These are phyloP conservation scores for Tenthredo scrophulariae DNA, from an alignment of 2,888 invertebrate species.

Conservation along the genomic window DNA sequence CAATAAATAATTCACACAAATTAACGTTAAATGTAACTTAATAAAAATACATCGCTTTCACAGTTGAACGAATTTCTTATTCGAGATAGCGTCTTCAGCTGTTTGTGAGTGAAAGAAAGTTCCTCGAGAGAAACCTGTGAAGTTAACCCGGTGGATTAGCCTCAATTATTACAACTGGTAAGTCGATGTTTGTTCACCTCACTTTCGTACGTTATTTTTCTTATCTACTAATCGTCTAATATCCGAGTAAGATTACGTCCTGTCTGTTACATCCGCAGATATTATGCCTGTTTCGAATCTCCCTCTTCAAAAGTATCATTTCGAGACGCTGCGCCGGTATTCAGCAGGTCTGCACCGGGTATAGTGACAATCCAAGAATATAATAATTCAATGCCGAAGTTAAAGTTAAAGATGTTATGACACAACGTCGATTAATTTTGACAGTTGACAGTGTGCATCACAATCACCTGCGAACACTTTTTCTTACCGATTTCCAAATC, in stretches of 20 bases:
- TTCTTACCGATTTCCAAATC: not conserved
- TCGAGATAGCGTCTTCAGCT: slow-evolving; percentile 53
- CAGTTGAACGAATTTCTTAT: slow-evolving; percentile 52
- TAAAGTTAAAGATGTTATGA: not conserved
- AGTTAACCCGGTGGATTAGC: slow-evolving; percentile 54
- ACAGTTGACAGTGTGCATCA: not conserved
- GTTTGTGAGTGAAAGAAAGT: slow-evolving; percentile 53
- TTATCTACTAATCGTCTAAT: not conserved
- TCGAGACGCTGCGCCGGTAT: not conserved
- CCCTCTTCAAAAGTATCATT: not conserved
- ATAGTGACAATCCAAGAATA: not conserved
- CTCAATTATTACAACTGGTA: slow-evolving; percentile 54
- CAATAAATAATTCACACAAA: not conserved
- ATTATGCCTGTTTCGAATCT: not conserved
- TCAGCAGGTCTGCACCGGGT: not conserved
- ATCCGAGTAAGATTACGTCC: not conserved
- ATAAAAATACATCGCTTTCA: slow-evolving; percentile 48
- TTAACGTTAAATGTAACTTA: slow-evolving; percentile 24
- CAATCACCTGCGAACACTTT: not conserved
- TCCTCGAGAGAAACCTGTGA: slow-evolving; percentile 53
- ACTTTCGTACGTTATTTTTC: slow-evolving; percentile 38
- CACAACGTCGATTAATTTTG: not conserved
- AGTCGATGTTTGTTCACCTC: slow-evolving; percentile 43
- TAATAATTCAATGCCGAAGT: not conserved
- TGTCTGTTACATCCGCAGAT: not conserved